phyloP scores from a whole-genome alignment of 2,888 invertebrate genomes.

The Agonopterix subpropinquella region DNA sequence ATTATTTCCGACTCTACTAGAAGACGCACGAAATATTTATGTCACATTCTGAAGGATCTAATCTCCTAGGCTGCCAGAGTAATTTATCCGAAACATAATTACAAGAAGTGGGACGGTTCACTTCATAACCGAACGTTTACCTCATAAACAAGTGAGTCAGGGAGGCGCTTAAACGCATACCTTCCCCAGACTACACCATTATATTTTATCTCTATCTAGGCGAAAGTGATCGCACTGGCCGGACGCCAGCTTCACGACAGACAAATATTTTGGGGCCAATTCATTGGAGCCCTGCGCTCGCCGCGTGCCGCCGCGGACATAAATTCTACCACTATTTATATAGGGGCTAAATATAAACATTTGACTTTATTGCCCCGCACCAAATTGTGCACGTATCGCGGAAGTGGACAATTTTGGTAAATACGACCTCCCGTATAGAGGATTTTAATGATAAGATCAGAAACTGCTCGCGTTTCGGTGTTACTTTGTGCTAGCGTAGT shows the following conservation, averaged over 20 bases:
- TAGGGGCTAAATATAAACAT: slow-evolving; percentile 52
- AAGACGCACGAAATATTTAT: too few species aligned
- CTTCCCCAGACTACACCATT: slow-evolving; percentile 37
- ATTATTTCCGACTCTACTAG: too few species aligned
- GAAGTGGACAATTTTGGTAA: slow-evolving; percentile 35
- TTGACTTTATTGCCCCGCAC: slow-evolving; percentile 43
- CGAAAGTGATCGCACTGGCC: slow-evolving; percentile 70
- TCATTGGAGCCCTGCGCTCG: slow-evolving; percentile 49
- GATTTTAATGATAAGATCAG: background rate
- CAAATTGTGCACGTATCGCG: slow-evolving; percentile 31
- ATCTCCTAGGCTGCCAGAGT: too few species aligned
- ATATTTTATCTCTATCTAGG: slow-evolving; percentile 48
- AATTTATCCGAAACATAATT: too few species aligned
- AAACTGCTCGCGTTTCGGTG: background rate
- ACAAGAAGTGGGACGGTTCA: too few species aligned
- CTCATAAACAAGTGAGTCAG: slow-evolving; percentile 31
- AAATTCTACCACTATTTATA: slow-evolving; percentile 62
- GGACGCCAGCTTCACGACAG: slow-evolving; percentile 57
- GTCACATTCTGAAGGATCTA: too few species aligned
- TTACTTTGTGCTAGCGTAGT: too few species aligned
- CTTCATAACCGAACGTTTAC: slow-evolving; percentile 2
- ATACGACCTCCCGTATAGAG: slow-evolving; percentile 5
- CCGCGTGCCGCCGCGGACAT: slow-evolving; percentile 38
- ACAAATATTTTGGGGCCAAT: slow-evolving; percentile 69
- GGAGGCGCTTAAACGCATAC: slow-evolving; percentile 23